phyloP scores from a whole-genome alignment of 2,888 invertebrate genomes.

The Erpobdella octoculata region DNA sequence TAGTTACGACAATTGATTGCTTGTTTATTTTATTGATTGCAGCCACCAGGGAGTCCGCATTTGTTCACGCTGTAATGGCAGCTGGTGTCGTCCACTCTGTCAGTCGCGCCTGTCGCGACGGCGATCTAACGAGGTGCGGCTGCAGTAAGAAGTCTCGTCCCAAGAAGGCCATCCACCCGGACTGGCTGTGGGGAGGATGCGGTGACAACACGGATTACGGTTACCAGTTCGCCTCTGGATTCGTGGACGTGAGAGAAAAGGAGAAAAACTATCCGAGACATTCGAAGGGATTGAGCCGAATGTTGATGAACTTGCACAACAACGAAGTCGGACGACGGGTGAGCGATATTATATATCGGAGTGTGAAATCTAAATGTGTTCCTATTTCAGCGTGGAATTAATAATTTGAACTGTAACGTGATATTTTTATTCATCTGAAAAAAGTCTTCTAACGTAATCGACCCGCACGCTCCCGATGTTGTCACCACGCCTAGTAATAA shows the following conservation, averaged over 20 bases:
- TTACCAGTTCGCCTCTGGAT: constrained; percentile 78
- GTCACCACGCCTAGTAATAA: no score
- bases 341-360: constrained; percentile 49
- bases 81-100: constrained; percentile 74
- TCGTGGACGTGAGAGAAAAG: constrained; percentile 80
- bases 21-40: not conserved
- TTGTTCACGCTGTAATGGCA: constrained; percentile 58
- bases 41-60: constrained; percentile 55
- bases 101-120: constrained; percentile 82
- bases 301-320: constrained; percentile 92
- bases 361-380: no score
- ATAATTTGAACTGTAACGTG: no score
- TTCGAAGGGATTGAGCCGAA: constrained; percentile 70
- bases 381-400: no score
- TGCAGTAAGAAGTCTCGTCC: constrained; percentile 22
- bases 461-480: no score
- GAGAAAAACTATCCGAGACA: constrained; percentile 70
- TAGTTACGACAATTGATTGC: no score
- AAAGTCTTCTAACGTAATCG: no score
- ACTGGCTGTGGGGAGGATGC: constrained; percentile 58
- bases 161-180: constrained; percentile 21
- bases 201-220: constrained; percentile 87
- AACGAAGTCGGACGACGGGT: constrained; percentile 95
- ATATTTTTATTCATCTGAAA: no score
- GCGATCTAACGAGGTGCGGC: constrained; percentile 54